phyloP scores from a whole-genome alignment of 2,113 vertebrate genomes.

The Neotragus moschatus region DNA sequence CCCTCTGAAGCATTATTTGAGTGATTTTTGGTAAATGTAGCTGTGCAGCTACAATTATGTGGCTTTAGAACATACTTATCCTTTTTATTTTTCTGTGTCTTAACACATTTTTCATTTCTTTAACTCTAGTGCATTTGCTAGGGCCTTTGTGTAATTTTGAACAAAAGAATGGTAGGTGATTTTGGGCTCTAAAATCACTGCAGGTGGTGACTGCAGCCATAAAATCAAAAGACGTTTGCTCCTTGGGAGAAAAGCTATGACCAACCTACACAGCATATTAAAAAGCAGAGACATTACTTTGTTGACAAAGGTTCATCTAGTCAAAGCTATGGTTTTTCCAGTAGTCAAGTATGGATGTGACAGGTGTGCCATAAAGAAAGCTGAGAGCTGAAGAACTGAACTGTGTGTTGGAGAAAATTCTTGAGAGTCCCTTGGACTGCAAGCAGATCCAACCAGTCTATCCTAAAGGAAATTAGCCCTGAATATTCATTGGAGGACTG shows the following conservation, averaged over 20 bases:
- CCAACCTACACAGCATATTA: background rate
- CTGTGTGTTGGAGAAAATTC: background rate
- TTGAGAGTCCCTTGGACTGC: background rate
- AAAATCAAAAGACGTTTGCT: background rate
- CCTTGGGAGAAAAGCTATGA: background rate
- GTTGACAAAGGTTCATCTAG: background rate
- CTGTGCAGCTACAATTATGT: background rate
- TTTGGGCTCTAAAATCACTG: background rate
- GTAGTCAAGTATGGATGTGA: background rate
- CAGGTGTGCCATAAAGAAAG: background rate
- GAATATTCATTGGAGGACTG: background rate
- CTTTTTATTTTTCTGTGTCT: background rate
- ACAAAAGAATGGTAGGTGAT: background rate
- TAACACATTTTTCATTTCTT: background rate
- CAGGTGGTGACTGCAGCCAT: background rate
- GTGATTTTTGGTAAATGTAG: background rate
- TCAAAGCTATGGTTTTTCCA: background rate
- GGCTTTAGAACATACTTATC: background rate
- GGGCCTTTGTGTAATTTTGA: background rate
- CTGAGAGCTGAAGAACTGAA: background rate
- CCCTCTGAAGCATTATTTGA: background rate
- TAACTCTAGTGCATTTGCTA: no score
- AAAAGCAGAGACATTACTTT: background rate
- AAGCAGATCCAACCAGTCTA: background rate
- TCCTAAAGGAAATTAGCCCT: background rate